phyloP scores from a whole-genome alignment of 2,888 invertebrate species.

The Andricus curvator region DNA sequence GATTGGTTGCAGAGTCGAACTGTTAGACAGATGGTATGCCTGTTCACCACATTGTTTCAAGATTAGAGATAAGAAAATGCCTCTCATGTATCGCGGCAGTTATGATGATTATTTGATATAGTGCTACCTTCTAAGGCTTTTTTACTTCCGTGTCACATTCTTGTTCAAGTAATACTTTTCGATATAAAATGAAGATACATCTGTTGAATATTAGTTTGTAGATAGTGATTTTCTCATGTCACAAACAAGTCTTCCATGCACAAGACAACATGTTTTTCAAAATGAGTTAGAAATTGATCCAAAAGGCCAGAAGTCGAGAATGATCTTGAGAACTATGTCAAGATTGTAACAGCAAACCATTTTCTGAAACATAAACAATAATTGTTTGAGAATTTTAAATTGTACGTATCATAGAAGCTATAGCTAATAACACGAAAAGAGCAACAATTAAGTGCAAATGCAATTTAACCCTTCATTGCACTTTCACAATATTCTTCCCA shows the following conservation, averaged over 20 bases:
- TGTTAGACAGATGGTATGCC: conserved; percentile 9
- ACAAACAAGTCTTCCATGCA: too few species aligned
- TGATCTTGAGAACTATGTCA: too few species aligned
- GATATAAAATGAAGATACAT: too few species aligned
- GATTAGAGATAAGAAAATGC: conserved; percentile 5
- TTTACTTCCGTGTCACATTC: background rate
- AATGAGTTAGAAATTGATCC: too few species aligned
- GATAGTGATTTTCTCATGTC: too few species aligned
- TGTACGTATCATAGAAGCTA: background rate
- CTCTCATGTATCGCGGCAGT: background rate
- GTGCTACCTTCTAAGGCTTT: background rate
- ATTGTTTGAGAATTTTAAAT: background rate
- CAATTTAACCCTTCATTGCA: background rate
- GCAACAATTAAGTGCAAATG: background rate
- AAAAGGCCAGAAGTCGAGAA: too few species aligned
- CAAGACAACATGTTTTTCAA: too few species aligned
- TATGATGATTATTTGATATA: background rate
- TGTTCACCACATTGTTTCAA: conserved; percentile 33
- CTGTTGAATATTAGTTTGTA: too few species aligned
- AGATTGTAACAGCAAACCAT: too few species aligned
- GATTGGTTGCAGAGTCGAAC: conserved; percentile 30
- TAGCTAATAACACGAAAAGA: background rate
- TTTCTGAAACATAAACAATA: background rate
- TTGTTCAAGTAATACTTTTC: too few species aligned
- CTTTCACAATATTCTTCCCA: background rate